Base-by-base conservation (phyloP, 1,140 invertebrate genomes). In the Magallana ariakensis region DNA sequence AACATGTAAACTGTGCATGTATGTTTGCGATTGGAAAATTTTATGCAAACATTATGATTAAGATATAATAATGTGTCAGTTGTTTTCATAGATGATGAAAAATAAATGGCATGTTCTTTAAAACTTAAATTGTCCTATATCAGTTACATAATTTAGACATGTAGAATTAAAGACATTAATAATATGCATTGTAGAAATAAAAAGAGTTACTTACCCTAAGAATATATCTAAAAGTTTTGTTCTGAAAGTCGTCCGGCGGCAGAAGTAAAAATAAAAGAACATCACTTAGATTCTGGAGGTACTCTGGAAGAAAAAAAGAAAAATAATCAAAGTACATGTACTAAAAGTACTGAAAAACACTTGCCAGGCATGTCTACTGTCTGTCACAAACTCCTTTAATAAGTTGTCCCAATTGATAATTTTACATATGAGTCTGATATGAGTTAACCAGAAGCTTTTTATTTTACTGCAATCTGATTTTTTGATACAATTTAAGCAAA, bases 171-270 rank as follows among this genome's bases (percentile, higher is more conserved):
- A 46, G 33, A 46, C 33, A 46, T 46, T 46, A 1, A 46, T 5
- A n/a, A n/a, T n/a, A n/a, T n/a, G n/a, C n/a, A n/a, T n/a, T n/a
- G n/a, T n/a, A n/a, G n/a, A n/a, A n/a, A n/a, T n/a, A n/a, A n/a
- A 46, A 46, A 46, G 1, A 46, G 15, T 15, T 66, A 91, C 93
- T 91, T 91, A 95, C 94, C 89, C 94, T 93, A 83, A 94, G 94
- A 83, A 98, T 95, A 92, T 96, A 96, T 90, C 97, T 96, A 70
- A 98, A 95, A 54, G 97, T 96, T 92, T 97, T 96, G 94, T 97
- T 98, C 88, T 97, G 96, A 94, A 98, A 98, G 93, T 98, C 97
- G 91, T 97, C 96, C 91, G 97, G 96, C 80, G 98, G 97, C 85
- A 98, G 95, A 70, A 98, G 93, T 83, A 98, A 95, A 94, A 97